phyloP scores from a whole-genome alignment of 2,888 invertebrate genomes.

The Pachliopta kotzebuea region DNA sequence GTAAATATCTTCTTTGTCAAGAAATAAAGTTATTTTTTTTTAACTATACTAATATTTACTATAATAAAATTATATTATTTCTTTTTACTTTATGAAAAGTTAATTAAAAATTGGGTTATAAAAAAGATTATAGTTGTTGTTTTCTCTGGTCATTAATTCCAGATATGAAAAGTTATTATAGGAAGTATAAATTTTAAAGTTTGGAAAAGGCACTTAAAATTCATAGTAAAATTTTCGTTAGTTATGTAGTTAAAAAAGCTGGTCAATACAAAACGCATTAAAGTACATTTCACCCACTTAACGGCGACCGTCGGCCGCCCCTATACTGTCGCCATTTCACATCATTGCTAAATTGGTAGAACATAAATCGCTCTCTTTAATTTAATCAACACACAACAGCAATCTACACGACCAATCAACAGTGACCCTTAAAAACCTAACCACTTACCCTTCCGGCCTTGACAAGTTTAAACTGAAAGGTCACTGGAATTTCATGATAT shows the following conservation, averaged over 20 bases:
- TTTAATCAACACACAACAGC: conserved; percentile 74
- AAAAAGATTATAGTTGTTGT: too few relatives aligned
- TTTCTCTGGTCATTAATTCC: too few relatives aligned
- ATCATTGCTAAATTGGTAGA: conserved; percentile 74
- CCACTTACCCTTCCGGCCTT: conserved; percentile 33
- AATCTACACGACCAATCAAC: conserved; percentile 48
- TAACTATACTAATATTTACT: too few relatives aligned
- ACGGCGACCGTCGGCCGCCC: conserved; percentile 50
- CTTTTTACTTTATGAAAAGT: too few relatives aligned
- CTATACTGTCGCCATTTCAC: conserved; percentile 67
- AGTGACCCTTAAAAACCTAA: conserved; percentile 44
- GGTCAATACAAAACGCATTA: conserved; percentile 30
- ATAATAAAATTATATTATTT: too few relatives aligned
- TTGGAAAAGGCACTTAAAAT: conserved; percentile 1
- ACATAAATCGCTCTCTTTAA: conserved; percentile 76
- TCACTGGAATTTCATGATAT: conserved; percentile 33
- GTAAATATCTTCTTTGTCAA: too few relatives aligned
- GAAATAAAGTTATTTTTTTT: too few relatives aligned
- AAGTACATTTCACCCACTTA: conserved; percentile 53
- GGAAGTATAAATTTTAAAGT: conserved; percentile 21
- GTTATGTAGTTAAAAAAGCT: conserved; percentile 2
- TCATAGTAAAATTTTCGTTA: not conserved
- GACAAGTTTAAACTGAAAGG: conserved; percentile 23
- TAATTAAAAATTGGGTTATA: too few relatives aligned
- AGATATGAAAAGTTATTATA: too few relatives aligned